Evolutionary conservation across 2,797 vertebrate genomes (phyloP).

Genomic region (Brotula barbata): DNA sequence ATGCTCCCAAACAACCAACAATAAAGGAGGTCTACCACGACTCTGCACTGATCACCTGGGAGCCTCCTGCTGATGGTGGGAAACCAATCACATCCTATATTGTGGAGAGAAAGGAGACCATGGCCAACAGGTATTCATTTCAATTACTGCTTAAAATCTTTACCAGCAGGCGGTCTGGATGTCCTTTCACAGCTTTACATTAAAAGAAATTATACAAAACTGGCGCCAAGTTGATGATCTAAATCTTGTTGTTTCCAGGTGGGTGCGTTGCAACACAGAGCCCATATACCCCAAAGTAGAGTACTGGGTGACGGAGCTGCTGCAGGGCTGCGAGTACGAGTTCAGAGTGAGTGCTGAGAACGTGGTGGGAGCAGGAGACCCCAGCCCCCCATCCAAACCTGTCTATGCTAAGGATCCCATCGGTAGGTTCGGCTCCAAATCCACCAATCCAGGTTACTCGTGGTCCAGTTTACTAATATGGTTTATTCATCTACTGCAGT

Average conservation of each 20-base stretch:
- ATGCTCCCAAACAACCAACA: slow-evolving; percentile 90
- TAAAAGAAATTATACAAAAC: too few species aligned
- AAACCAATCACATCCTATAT: slow-evolving; percentile 97
- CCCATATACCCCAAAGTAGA: slow-evolving; percentile 87
- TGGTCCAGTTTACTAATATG: too few species aligned
- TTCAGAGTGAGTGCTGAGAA: slow-evolving; percentile 98
- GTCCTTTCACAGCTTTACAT: too few species aligned
- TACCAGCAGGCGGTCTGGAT: neutral
- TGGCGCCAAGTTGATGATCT: too few species aligned
- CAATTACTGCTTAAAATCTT: neutral
- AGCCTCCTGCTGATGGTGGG: slow-evolving; percentile 93
- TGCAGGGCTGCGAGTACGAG: slow-evolving; percentile 96
- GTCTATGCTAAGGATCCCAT: slow-evolving; percentile 96
- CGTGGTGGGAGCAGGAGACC: slow-evolving; percentile 91
- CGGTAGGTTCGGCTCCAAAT: slow-evolving; percentile 72
- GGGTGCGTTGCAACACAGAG: slow-evolving; percentile 88
- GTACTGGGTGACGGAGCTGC: slow-evolving; percentile 91
- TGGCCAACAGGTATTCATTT: slow-evolving; percentile 83
- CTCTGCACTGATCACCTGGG: slow-evolving; percentile 92
- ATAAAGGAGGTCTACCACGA: slow-evolving; percentile 92
- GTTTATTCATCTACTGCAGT: slow-evolving; percentile 76
- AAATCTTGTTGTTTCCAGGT: slow-evolving; percentile 71
- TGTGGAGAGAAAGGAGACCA: slow-evolving; percentile 97
- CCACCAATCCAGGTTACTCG: neutral
- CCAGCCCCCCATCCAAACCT: slow-evolving; percentile 95